Percentiles rank a stretch among this genome's conserved stretches.
Conservation (phyloP, 2,797 vertebrate genomes). For the Zenarchopterus dispar region DNA sequence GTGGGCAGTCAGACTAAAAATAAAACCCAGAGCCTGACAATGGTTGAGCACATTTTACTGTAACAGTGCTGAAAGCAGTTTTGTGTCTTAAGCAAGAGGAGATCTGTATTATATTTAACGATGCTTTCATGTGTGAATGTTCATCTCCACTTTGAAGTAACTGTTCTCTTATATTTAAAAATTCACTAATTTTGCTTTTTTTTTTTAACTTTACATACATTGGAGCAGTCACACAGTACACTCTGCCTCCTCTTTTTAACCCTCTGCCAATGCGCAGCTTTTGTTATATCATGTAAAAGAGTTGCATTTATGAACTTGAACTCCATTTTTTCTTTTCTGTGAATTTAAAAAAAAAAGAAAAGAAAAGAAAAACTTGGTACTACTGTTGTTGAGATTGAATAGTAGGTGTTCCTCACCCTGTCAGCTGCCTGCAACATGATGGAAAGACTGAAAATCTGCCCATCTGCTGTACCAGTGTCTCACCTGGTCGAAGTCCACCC, state of each 20-base stretch:
- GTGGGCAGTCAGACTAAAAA: conserved; percentile 40
- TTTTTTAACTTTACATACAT: background rate
- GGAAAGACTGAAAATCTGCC: conserved; percentile 58
- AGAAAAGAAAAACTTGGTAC: background rate
- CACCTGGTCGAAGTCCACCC: conserved; percentile 76
- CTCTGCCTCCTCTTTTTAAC: background rate
- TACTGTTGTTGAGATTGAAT: conserved; percentile 15
- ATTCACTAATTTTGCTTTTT: no score
- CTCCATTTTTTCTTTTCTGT: conserved; percentile 5
- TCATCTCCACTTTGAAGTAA: no score
- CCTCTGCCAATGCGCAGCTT: conserved; percentile 16
- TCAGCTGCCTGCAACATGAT: conserved; percentile 49
- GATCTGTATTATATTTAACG: background rate
- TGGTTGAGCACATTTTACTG: background rate
- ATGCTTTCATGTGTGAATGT: no score
- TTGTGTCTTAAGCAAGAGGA: conserved; percentile 15
- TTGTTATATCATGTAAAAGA: conserved; percentile 11
- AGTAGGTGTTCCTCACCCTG: conserved; percentile 46
- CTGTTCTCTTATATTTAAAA: no score
- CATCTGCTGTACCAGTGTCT: conserved; percentile 70
- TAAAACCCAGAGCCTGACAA: conserved; percentile 20
- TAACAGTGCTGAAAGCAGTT: conserved; percentile 1
- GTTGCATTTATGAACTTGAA: conserved; percentile 18
- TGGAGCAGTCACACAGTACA: background rate
- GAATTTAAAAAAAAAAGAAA: conserved; percentile 22